Conservation (phyloP, 1,140 invertebrate genomes). For the Hycleus cichorii region DNA sequence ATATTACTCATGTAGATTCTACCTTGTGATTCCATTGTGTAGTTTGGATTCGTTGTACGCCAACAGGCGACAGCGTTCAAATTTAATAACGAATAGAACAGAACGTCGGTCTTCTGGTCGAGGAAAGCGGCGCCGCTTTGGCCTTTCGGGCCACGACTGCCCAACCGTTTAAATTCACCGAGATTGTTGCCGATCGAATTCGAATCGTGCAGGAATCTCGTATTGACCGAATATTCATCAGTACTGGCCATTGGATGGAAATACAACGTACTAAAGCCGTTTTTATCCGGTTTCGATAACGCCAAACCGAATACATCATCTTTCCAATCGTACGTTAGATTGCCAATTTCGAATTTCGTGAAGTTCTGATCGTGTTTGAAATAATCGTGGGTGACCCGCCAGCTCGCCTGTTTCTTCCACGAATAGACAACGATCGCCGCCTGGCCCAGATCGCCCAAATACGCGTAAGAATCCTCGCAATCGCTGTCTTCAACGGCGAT, state of each 20-base stretch:
- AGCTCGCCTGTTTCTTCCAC: slow-evolving; percentile 56
- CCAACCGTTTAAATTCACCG: slow-evolving; percentile 58
- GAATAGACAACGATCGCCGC: slow-evolving; percentile 63
- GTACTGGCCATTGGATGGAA: slow-evolving; percentile 70
- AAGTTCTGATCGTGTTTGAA: slow-evolving; percentile 62
- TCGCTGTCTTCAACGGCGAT: slow-evolving; percentile 63
- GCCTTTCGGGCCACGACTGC: slow-evolving; percentile 59
- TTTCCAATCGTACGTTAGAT: slow-evolving; percentile 64
- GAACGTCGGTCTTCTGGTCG: slow-evolving; percentile 59
- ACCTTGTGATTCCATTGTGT: slow-evolving; percentile 57
- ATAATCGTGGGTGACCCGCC: slow-evolving; percentile 62
- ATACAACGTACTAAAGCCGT: slow-evolving; percentile 64
- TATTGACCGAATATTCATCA: slow-evolving; percentile 64
- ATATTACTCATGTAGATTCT: slow-evolving; percentile 61
- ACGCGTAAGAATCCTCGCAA: slow-evolving; percentile 59
- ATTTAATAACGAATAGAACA: slow-evolving; percentile 70
- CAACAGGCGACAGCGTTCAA: slow-evolving; percentile 71
- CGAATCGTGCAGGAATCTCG: slow-evolving; percentile 53
- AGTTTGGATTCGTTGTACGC: slow-evolving; percentile 58
- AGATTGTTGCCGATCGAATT: slow-evolving; percentile 49
- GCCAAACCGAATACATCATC: slow-evolving; percentile 69
- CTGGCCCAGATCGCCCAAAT: slow-evolving; percentile 56
- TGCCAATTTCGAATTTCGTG: slow-evolving; percentile 63
- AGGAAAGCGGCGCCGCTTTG: slow-evolving; percentile 68
- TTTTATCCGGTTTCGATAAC: slow-evolving; percentile 47